Percentiles rank a stretch among this genome's conserved stretches.
phyloP scores from a whole-genome alignment of 2,113 vertebrate genomes.

The Lipophrys pholis region DNA sequence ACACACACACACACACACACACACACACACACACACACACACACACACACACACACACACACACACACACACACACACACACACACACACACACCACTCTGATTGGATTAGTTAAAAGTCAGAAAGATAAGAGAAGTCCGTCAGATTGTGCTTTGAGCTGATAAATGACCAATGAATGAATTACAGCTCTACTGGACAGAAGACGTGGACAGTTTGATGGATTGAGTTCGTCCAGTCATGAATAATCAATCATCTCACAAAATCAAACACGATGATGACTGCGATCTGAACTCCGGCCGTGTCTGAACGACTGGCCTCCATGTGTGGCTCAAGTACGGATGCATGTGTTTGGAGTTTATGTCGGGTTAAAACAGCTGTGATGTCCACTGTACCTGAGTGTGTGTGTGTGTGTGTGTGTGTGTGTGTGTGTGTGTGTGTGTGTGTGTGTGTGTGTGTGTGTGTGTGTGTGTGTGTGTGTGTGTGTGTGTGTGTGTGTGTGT shows the following conservation, averaged over 20 bases:
- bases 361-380: neutral
- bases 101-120: neutral
- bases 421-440: too few species aligned
- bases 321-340: constrained; percentile 8
- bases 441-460: too few species aligned
- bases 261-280: constrained; percentile 40
- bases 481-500: too few species aligned
- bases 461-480: too few species aligned
- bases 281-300: constrained; percentile 32
- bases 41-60: neutral
- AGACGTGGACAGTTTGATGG: constrained; percentile 25
- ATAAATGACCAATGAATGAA: constrained; percentile 30
- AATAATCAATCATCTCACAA: constrained; percentile 39
- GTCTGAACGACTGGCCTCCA: neutral
- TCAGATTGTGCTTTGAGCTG: neutral
- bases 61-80: neutral
- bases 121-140: constrained; percentile 21
- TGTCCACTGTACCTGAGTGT: neutral
- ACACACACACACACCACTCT: neutral
- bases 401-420: constrained; percentile 12
- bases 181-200: neutral
- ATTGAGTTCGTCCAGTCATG: constrained; percentile 15
- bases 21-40: too few species aligned
- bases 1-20: too few species aligned
- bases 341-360: neutral